These are phyloP conservation scores for Acholoe squamosa DNA, from an alignment of 2,888 invertebrate genomes.

Conservation along the genomic window DNA sequence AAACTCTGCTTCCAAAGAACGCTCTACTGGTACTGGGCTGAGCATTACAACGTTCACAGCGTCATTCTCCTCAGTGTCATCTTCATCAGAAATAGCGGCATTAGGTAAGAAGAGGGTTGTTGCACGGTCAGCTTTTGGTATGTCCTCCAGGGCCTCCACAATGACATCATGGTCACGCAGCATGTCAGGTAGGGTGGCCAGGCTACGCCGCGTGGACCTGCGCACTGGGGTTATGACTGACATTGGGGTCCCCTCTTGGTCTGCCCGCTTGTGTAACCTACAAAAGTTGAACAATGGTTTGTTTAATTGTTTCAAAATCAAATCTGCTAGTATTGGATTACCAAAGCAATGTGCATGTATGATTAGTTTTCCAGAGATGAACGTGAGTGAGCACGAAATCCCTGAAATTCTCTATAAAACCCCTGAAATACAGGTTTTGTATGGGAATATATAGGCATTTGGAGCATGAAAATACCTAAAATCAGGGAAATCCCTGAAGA, in stretches of 20 bases:
- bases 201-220: constrained; percentile 75
- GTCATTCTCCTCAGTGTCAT: not conserved
- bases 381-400: no score
- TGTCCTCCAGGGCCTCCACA: constrained; percentile 72
- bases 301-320: no score
- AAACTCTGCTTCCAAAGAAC: not conserved
- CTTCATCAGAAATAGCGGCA: constrained; percentile 67
- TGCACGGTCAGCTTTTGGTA: constrained; percentile 69
- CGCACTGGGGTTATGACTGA: constrained; percentile 76
- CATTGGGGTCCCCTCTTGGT: constrained; percentile 48
- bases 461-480: no score
- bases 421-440: no score
- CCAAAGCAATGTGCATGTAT: no score
- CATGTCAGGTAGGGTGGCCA: constrained; percentile 72
- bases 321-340: no score
- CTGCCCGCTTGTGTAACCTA: constrained; percentile 47
- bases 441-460: no score
- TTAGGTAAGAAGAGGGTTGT: constrained; percentile 74
- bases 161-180: constrained; percentile 74
- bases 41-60: not conserved
- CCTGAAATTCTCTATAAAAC: no score
- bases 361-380: no score
- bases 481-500: no score
- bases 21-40: not conserved
- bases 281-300: not conserved